Base-by-base conservation (phyloP, 2,888 invertebrate species). In the Prosopocoilus inquinatus region DNA sequence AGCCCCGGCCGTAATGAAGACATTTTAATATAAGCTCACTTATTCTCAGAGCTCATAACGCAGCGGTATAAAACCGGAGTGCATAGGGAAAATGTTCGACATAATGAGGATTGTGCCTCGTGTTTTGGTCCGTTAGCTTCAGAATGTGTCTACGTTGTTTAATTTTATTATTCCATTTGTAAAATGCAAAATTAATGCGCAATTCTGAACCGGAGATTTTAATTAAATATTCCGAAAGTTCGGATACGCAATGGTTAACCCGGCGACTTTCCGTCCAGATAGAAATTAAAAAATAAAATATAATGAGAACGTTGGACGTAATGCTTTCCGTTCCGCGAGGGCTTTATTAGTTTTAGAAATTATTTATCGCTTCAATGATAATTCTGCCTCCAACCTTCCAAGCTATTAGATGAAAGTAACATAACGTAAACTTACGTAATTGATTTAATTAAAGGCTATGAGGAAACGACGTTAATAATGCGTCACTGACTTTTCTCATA, bases 1-100 rank as follows among this genome's bases (percentile, higher is more conserved):
- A 47, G 47, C 47, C 45, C 13, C 49, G 20, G 44, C 35, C 32
- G 52, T 58, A 58, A 58, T 58, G 55, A 58, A 58, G 58, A 47
- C 55, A 51, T 52, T 55, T 58, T 58, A 58, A 55, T 58, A 58
- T 52, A 55, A 51, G 44, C 47, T 52, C 28, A 47, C 53, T 47
- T 53, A 53, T 47, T 52, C 55, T 54, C 53, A 55, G 48, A 55
- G 58, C 50, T 55, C 52, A 55, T 58, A 58, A 58, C 52, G 35
- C 50, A 47, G 52, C 46, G 55, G 53, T 51, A 49, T 50, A 53
- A 55, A 52, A 49, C 47, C 47, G 53, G 48, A 51, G 47, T 52
- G 39, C 55, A 41, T 49, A 47, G 46, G 47, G 45, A 59, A 57
- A 50, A 56, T 54, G 53, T 59, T 61, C 53, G 63, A 59, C 59